Percentiles rank a stretch among this genome's conserved stretches.
Evolutionary conservation across 2,888 invertebrate genomes (phyloP).

Genomic region (Amorpha juglandis): DNA sequence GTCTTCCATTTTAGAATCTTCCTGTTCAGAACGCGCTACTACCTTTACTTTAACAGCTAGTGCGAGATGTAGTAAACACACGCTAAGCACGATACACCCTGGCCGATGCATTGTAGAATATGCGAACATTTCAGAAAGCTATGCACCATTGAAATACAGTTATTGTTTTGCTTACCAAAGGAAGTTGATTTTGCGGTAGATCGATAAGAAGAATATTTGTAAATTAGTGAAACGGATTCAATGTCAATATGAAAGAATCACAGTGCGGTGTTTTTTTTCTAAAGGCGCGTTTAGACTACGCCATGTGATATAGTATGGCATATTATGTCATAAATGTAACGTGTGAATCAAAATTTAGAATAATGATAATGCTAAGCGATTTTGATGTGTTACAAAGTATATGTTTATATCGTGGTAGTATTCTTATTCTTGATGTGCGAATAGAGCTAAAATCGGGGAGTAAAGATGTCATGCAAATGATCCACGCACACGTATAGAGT

Average conservation of each 20-base stretch:
- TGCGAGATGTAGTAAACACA: slow-evolving; percentile 51
- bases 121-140: slow-evolving; percentile 33
- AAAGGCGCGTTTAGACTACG: slow-evolving; percentile 2
- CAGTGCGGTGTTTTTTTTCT: slow-evolving; percentile 9
- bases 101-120: slow-evolving; percentile 51
- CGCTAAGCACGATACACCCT: slow-evolving; percentile 44
- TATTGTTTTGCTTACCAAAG: slow-evolving; percentile 36
- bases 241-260: slow-evolving; percentile 36
- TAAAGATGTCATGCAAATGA: slow-evolving; percentile 6
- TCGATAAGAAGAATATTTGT: slow-evolving; percentile 67
- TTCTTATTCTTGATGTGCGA: too few species aligned
- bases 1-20: slow-evolving; percentile 67
- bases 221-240: slow-evolving; percentile 49
- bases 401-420: too few species aligned
- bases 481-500: slow-evolving; percentile 50
- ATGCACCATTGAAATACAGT: slow-evolving; percentile 30
- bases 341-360: not conserved
- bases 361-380: too few species aligned
- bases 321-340: not conserved
- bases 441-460: not conserved
- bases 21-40: slow-evolving; percentile 71
- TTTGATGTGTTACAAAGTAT: too few species aligned
- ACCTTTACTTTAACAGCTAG: slow-evolving; percentile 73
- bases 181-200: slow-evolving; percentile 49
- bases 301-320: not conserved